phyloP scores from a whole-genome alignment of 2,888 invertebrate genomes.

The Nomada lathburiana region DNA sequence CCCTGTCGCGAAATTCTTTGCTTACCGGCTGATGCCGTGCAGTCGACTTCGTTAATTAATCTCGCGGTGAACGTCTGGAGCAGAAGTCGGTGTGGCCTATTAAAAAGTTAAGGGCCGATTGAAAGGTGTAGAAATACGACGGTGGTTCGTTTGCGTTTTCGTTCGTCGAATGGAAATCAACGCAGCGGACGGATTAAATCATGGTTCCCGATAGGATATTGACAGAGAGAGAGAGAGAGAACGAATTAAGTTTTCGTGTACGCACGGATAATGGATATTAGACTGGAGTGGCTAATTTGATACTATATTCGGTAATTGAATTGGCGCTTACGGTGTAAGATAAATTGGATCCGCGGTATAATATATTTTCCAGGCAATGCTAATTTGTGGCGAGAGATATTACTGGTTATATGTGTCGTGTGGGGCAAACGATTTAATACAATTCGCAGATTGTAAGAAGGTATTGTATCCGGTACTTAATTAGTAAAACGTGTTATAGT shows the following conservation, averaged over 20 bases:
- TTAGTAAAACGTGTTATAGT: background rate
- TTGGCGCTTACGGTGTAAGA: conserved; percentile 10
- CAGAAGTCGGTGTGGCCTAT: conserved; percentile 14
- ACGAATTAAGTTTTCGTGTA: conserved; percentile 18
- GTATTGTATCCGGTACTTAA: background rate
- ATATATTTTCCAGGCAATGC: conserved; percentile 8
- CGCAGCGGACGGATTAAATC: background rate
- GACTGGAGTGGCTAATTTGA: conserved; percentile 11
- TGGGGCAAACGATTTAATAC: conserved; percentile 1
- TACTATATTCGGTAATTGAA: conserved; percentile 4
- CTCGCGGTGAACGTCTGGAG: conserved; percentile 1
- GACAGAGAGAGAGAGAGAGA: background rate
- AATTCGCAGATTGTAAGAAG: background rate
- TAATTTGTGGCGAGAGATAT: conserved; percentile 6
- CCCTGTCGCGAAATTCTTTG: conserved; percentile 8
- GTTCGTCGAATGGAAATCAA: background rate
- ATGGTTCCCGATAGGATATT: background rate
- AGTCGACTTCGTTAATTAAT: conserved; percentile 46
- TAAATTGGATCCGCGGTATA: conserved; percentile 23
- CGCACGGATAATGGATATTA: background rate
- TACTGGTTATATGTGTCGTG: background rate
- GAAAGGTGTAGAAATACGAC: conserved; percentile 8
- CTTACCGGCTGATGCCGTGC: background rate
- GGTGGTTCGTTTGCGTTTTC: conserved; percentile 40
- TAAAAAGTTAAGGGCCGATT: conserved; percentile 15